A percentile compares a stretch with the other conserved stretches of the same genome.
These are phyloP conservation scores for Turritopsis dohrnii DNA, from an alignment of 30 jellyfish, hydroid and myxozoan genomes.

Conservation along the genomic window DNA sequence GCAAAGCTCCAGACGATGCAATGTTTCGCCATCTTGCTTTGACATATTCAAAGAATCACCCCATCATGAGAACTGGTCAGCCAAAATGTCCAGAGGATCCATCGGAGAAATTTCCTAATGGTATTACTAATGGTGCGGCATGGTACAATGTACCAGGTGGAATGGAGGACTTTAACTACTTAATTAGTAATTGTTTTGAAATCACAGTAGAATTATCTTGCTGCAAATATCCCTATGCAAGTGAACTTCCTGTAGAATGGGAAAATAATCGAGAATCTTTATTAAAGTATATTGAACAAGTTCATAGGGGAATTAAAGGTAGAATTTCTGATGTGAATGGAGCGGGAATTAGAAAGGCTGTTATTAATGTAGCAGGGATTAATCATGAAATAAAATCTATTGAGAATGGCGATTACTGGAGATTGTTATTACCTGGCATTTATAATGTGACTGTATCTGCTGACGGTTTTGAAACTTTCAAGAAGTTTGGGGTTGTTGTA, in stretches of 20 bases:
- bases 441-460: slow-evolving; percentile 53
- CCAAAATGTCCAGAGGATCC: slow-evolving; percentile 74
- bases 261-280: slow-evolving; percentile 71
- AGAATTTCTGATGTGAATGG: slow-evolving; percentile 47
- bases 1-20: slow-evolving; percentile 89
- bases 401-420: slow-evolving; percentile 93
- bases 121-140: slow-evolving; percentile 99
- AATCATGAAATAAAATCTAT: slow-evolving; percentile 59
- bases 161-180: slow-evolving; percentile 97
- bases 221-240: slow-evolving; percentile 88
- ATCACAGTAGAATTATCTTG: slow-evolving; percentile 93
- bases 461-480: slow-evolving; percentile 36
- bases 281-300: slow-evolving; percentile 73
- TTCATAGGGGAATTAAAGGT: slow-evolving; percentile 94
- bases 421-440: slow-evolving; percentile 88
- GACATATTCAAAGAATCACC: slow-evolving; percentile 87
- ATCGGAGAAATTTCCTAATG: slow-evolving; percentile 66
- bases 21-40: slow-evolving; percentile 76
- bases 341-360: slow-evolving; percentile 59
- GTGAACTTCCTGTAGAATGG: slow-evolving; percentile 69
- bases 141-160: slow-evolving; percentile 99
- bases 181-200: slow-evolving; percentile 90
- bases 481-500: slow-evolving; percentile 38
- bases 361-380: slow-evolving; percentile 56
- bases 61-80: slow-evolving; percentile 86